Evolutionary conservation across 2,113 vertebrate genomes (phyloP), one percentile per base, ranked within the genome.

Genomic region (Etheostoma spectabile): DNA sequence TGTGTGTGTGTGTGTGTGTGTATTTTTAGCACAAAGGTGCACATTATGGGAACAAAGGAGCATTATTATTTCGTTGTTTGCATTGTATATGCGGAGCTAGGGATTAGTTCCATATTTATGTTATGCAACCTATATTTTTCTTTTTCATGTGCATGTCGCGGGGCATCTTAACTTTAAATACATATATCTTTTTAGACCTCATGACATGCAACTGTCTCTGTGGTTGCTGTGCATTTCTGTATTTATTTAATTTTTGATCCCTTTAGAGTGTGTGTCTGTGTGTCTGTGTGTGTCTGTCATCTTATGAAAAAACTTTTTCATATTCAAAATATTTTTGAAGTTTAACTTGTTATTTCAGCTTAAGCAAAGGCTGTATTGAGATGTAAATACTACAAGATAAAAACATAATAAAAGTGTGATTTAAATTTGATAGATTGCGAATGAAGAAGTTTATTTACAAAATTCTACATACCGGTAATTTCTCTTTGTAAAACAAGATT

Each of bases 351-450:
- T 46, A 27, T 86, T 77, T 79, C 33, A n/a, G 27, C 59, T 55
- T 56, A 24, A 46, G 64, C 27, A 71, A 67, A 52, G 1, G 18
- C 66, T 83, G 53, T 27, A 63, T 46, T 48, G 38, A 70, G 10
- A 56, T 84, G 71, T 86, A 62, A 80, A 72, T 83, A 86, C 51
- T 24, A 24, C 53, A 56, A 63, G 70, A 73, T 65, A 77, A 73
- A 81, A 24, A 64, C 16, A 2, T 55, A 89, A 78, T 86, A 88
- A 91, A 90, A 74, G 57, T 68, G 67, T 77, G 51, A 77, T 75
- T 53, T 48, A 49, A 68, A 75, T 80, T 51, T 68, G 4, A 27
- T 19, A 18, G 21, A 70, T 14, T 16, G 27, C 15, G 8, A 61
- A 12, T 51, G 5, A 27, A 15, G 19, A 49, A 19, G 12, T 64